Evolutionary conservation across 1,140 invertebrate species (phyloP).

Genomic region (Apis dorsata): DNA sequence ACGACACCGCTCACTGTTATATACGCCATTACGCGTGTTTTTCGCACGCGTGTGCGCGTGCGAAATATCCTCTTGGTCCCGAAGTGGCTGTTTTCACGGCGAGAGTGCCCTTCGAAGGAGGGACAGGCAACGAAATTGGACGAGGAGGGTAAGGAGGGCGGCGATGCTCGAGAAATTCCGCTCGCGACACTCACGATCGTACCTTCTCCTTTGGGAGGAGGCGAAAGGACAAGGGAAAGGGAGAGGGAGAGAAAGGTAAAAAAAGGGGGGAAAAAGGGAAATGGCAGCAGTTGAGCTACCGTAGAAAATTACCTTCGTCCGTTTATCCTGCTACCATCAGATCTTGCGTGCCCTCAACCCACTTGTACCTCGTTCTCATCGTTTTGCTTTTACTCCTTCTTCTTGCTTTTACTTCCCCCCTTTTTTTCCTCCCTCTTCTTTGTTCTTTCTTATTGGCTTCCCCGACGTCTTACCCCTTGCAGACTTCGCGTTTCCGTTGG

Average conservation of each 20-base stretch:
- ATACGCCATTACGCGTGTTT: slow-evolving; percentile 13
- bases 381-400: slow-evolving; percentile 4
- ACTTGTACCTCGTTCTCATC: not conserved
- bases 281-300: slow-evolving; percentile 47
- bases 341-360: slow-evolving; percentile 24
- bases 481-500: slow-evolving; percentile 20
- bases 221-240: not conserved
- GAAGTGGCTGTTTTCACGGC: not conserved
- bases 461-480: not conserved
- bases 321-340: slow-evolving; percentile 43
- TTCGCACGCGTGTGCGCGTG: not conserved
- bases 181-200: slow-evolving; percentile 33
- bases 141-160: not conserved
- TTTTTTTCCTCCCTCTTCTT: not conserved
- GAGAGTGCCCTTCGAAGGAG: not conserved
- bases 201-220: not conserved
- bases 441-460: slow-evolving; percentile 4
- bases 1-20: slow-evolving; percentile 11
- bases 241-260: not conserved
- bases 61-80: not conserved
- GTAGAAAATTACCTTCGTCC: slow-evolving; percentile 53
- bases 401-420: too few species aligned
- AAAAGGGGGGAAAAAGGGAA: not conserved
- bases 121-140: not conserved
- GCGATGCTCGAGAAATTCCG: slow-evolving; percentile 14